These are phyloP conservation scores for Tauraco hartlaubi DNA, from an alignment of 2,797 vertebrate genomes.

Conservation along the genomic window DNA sequence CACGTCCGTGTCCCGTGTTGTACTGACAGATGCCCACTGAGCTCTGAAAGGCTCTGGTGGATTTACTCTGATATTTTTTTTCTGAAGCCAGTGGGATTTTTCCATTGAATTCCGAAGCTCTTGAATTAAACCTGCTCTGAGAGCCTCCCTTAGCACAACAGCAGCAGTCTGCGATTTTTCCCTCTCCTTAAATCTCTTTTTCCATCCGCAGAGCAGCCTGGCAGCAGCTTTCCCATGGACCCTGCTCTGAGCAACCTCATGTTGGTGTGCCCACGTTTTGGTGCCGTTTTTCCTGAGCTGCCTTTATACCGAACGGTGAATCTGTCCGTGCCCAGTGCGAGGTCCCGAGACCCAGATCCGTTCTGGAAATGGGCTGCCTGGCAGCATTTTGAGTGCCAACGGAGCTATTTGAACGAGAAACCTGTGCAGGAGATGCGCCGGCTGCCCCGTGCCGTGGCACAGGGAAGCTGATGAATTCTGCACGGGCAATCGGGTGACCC, in stretches of 20 bases:
- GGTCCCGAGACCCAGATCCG: neutral
- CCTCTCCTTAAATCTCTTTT: neutral
- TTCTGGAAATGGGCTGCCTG: neutral
- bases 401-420: neutral
- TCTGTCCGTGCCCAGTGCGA: neutral
- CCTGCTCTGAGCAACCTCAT: neutral
- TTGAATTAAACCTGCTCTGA: neutral
- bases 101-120: neutral
- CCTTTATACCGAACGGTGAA: neutral
- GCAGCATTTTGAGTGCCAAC: neutral
- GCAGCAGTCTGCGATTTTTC: neutral
- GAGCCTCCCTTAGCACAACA: neutral
- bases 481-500: neutral
- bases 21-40: neutral
- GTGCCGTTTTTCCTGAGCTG: neutral
- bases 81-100: neutral
- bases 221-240: neutral
- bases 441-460: neutral
- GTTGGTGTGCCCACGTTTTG: neutral
- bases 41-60: neutral
- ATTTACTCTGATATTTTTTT: neutral
- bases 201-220: accelerated
- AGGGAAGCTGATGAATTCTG: neutral
- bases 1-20: neutral
- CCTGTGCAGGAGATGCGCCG: neutral